Base-by-base conservation (phyloP, 2,888 invertebrate species). In the Sipha maydis region DNA sequence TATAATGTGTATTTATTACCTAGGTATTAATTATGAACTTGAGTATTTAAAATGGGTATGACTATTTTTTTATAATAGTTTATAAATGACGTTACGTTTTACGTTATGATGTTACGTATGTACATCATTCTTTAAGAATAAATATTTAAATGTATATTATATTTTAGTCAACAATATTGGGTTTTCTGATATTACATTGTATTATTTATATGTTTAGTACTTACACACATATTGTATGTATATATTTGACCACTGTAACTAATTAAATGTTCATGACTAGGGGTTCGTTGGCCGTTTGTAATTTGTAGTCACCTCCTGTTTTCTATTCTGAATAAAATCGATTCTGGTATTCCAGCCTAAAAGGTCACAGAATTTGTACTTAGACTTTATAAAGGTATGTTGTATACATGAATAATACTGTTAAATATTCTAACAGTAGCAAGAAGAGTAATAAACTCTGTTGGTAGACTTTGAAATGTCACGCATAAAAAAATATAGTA, bases 391-490 rank as follows among this genome's bases (percentile, higher is more conserved):
- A 41, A 34, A 19, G 8, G 19, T 73, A 41, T 41, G 21, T 75
- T 21, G 61, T 38, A 76, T 56, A 28, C 0, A 38, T 84, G 11
- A n/a, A 61, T 67, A 28, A 28, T 41, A 25, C 25, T 8, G 19
- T 21, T 19, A 7, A 34, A 73, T 31, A 34, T 34, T 73, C 19
- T 73, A 25, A 21, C 56, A 76, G 76, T 69, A 48, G 17, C 17
- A 41, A 67, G 41, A 48, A 77, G 76, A 77, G 77, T 76, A 48
- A 67, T 84, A 84, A 41, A 38, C 38, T 61, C 21, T 41, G 67
- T 77, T 85, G 77, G 48, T 85, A n/a, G 77, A 85, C 41, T 83
- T 83, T 84, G 41, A 85, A 85, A 85, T 85, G 77, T 85, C 67
- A 85, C 67, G 76, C 48, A 67, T 77, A 61, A 76, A 61, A 28